Evolutionary conservation across 2,797 vertebrate species (phyloP).

Genomic region (Furcifer pardalis): DNA sequence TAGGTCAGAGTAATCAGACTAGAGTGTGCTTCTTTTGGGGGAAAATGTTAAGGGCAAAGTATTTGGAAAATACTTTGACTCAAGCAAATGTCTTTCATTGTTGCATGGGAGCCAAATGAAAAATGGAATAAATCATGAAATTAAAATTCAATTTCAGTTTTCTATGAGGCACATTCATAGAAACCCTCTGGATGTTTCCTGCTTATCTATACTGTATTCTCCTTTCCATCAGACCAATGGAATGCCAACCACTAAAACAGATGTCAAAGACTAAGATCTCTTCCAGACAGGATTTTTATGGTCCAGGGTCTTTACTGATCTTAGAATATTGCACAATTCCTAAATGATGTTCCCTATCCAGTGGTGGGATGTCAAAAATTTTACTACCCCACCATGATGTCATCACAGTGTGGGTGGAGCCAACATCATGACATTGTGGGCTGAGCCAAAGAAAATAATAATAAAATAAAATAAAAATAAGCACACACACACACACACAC

Average conservation of each 20-base stretch:
- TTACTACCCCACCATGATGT: too few relatives aligned
- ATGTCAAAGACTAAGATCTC: constrained; percentile 1
- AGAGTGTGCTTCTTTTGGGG: constrained; percentile 15
- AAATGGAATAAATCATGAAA: constrained; percentile 20
- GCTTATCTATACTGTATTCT: constrained; percentile 53
- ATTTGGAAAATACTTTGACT: constrained; percentile 31
- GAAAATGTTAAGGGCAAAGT: constrained; percentile 58
- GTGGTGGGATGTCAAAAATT: too few relatives aligned
- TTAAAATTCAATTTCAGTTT: constrained; percentile 15
- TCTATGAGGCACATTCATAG: neutral
- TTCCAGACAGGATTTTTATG: too few relatives aligned
- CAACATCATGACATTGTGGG: too few relatives aligned
- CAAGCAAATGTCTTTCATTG: constrained; percentile 41
- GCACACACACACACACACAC: too few relatives aligned
- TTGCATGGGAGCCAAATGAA: constrained; percentile 12
- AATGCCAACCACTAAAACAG: constrained; percentile 38
- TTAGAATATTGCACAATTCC: too few relatives aligned
- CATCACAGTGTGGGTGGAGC: too few relatives aligned
- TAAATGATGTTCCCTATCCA: too few relatives aligned
- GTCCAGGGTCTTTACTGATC: too few relatives aligned
- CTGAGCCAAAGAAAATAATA: too few relatives aligned
- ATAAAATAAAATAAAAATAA: too few relatives aligned
- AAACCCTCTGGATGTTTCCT: constrained; percentile 41
- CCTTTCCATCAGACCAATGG: constrained; percentile 25
- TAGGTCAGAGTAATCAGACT: constrained; percentile 59